Evolutionary conservation across 1,140 invertebrate genomes (phyloP).

Genomic region (Trachymyrmex cornetzi): DNA sequence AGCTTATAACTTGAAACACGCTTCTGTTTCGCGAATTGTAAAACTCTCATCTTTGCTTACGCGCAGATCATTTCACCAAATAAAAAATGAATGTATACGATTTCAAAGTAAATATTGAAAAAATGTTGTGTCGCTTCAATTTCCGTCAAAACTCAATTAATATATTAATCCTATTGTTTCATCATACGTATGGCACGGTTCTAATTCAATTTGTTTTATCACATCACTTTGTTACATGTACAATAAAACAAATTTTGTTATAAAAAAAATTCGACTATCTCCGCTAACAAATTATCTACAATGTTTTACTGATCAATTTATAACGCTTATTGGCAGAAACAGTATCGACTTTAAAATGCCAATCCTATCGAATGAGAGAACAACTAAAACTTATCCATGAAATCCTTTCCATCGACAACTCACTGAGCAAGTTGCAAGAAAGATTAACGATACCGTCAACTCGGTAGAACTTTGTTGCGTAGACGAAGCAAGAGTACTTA

Average conservation of each 20-base stretch:
- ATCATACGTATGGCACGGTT: neutral
- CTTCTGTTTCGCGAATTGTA: constrained; percentile 20
- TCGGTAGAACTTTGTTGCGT: constrained; percentile 37
- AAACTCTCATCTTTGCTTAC: neutral
- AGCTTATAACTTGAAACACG: neutral
- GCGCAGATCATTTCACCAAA: constrained; percentile 1
- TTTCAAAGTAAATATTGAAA: neutral
- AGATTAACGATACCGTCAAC: constrained; percentile 54
- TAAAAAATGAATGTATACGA: neutral
- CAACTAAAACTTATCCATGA: neutral
- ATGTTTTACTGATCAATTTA: neutral
- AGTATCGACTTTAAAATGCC: neutral
- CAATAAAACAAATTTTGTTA: neutral
- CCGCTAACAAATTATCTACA: neutral
- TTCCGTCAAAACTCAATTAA: neutral
- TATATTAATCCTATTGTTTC: constrained; percentile 13
- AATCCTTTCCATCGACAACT: constrained; percentile 44
- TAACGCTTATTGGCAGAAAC: neutral
- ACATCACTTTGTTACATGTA: neutral
- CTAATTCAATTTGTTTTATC: neutral
- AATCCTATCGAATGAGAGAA: constrained; percentile 6
- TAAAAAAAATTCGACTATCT: neutral
- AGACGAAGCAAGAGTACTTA: constrained; percentile 18
- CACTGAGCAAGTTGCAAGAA: constrained; percentile 38
- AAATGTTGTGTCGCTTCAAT: neutral